A percentile compares a stretch with the other conserved stretches of the same genome.
Evolutionary conservation across 2,113 vertebrate genomes (phyloP).

Genomic region (Psittacula cyanocephala): DNA sequence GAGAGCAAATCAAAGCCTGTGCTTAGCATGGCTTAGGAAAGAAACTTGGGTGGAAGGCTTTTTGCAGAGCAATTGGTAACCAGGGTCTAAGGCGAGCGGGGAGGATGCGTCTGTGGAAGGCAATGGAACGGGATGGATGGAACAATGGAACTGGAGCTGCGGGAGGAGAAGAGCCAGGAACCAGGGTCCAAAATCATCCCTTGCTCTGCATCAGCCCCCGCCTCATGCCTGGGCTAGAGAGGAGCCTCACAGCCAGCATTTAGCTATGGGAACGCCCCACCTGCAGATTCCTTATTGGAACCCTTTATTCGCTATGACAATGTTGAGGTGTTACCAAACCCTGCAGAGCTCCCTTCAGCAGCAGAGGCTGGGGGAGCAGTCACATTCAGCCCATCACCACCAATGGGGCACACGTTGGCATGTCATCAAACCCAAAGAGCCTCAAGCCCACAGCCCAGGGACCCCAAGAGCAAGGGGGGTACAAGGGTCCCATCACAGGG

Average conservation of each 20-base stretch:
- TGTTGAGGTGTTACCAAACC: background rate
- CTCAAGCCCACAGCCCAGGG: background rate
- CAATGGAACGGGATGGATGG: too few species aligned
- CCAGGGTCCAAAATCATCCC: background rate
- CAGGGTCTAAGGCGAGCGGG: background rate
- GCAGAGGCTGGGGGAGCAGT: background rate
- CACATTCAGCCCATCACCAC: background rate
- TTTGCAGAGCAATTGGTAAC: background rate
- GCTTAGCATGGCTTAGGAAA: background rate
- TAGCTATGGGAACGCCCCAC: background rate
- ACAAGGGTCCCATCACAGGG: background rate
- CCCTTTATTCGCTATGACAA: background rate
- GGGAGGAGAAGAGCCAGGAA: background rate
- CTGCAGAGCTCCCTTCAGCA: too few species aligned
- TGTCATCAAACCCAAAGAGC: background rate
- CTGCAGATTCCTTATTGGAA: background rate
- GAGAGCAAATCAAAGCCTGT: slow-evolving; percentile 13
- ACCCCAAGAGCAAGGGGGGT: background rate
- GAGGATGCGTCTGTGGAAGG: background rate
- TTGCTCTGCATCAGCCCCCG: rapidly evolving
- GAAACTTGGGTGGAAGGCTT: background rate
- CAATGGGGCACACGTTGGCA: background rate
- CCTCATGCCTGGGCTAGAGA: background rate
- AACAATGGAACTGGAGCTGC: too few species aligned
- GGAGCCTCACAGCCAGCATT: background rate